Conservation (phyloP, 1,140 invertebrate genomes). For the Zophobas morio region DNA sequence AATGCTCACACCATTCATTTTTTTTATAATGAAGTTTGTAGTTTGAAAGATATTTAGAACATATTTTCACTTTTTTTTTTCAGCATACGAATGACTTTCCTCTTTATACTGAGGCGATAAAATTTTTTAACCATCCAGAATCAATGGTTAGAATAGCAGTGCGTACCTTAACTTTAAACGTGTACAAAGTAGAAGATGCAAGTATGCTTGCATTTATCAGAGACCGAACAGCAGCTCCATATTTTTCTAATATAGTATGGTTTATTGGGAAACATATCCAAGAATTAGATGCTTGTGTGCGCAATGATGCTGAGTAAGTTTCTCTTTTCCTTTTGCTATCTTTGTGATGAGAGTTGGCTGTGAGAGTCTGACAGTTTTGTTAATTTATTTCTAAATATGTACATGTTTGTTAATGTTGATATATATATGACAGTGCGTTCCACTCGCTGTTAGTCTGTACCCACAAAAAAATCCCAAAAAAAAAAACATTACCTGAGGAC, state of each 20-base stretch:
- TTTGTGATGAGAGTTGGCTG: background rate
- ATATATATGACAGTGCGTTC: too few relatives aligned
- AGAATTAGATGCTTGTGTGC: conserved; percentile 95
- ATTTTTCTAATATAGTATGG: conserved; percentile 99
- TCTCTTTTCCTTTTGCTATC: background rate
- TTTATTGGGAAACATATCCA: conserved; percentile 99
- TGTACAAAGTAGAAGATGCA: conserved; percentile 95
- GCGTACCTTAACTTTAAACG: conserved; percentile 96
- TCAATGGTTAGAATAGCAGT: conserved; percentile 99
- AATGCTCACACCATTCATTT: conserved; percentile 99
- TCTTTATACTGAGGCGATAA: conserved; percentile 98
- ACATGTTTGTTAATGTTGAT: too few relatives aligned
- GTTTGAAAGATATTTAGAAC: background rate
- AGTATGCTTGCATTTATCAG: conserved; percentile 97
- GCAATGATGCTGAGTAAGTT: conserved; percentile 94
- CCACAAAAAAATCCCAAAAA: too few relatives aligned
- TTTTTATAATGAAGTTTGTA: conserved; percentile 97
- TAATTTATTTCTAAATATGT: background rate
- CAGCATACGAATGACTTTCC: conserved; percentile 99
- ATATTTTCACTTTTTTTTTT: conserved; percentile 65
- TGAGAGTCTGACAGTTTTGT: conserved; percentile 1
- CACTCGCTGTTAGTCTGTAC: too few relatives aligned
- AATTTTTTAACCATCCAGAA: conserved; percentile 99
- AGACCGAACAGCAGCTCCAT: conserved; percentile 95
- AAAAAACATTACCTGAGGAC: too few relatives aligned